A percentile compares a stretch with the other conserved stretches of the same genome.
These are phyloP conservation scores for Metellina segmentata DNA, from an alignment of 2,888 invertebrate genomes.

Conservation along the genomic window DNA sequence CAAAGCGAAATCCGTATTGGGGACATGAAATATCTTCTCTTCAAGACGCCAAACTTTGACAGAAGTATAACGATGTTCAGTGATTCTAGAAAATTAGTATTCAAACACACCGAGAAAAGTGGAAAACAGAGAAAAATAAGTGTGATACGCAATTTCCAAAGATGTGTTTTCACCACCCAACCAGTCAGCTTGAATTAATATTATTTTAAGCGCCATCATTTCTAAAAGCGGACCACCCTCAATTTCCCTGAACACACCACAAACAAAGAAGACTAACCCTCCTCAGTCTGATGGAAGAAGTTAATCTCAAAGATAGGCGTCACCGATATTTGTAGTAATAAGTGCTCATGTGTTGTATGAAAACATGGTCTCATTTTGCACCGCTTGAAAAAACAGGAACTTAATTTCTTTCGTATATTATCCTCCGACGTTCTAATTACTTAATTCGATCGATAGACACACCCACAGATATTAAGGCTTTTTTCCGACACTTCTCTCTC, in stretches of 20 bases:
- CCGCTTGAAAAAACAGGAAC: slow-evolving; percentile 11
- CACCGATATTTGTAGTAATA: slow-evolving; percentile 29
- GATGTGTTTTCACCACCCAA: neutral
- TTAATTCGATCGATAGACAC: slow-evolving; percentile 36
- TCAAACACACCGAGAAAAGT: too few relatives aligned
- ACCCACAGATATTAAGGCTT: neutral
- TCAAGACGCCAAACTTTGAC: too few relatives aligned
- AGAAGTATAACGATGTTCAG: too few relatives aligned
- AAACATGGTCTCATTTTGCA: slow-evolving; percentile 18
- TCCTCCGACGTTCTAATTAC: slow-evolving; percentile 29
- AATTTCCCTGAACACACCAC: neutral
- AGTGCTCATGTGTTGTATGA: neutral
- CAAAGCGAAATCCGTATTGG: too few relatives aligned
- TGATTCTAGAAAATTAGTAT: too few relatives aligned
- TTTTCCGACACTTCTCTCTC: neutral
- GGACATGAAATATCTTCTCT: too few relatives aligned
- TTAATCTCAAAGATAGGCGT: slow-evolving; percentile 27
- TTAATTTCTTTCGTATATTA: slow-evolving; percentile 38
- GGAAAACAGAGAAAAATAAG: too few relatives aligned
- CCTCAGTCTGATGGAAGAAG: neutral
- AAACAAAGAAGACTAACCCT: neutral
- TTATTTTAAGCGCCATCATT: neutral
- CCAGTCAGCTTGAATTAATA: neutral
- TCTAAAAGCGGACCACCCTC: slow-evolving; percentile 2
- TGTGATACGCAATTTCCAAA: neutral